Base-by-base conservation (phyloP, 2,888 invertebrate genomes). In the Pogonocherus hispidulus region DNA sequence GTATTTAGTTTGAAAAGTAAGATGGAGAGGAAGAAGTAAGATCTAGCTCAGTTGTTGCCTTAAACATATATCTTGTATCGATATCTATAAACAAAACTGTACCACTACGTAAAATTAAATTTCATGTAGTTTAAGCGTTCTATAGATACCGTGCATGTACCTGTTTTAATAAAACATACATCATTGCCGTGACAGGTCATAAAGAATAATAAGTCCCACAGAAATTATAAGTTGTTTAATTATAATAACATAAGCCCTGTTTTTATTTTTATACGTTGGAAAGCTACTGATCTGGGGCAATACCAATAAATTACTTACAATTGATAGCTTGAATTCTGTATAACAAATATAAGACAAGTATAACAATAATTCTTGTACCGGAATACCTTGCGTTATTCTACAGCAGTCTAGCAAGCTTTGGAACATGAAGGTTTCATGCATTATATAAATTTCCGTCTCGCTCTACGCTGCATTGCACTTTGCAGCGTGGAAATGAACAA, bases 301-400 rank as follows among this genome's bases (percentile, higher is more conserved):
- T 72, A 69, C 47, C 66, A 47, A 72, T 72, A 72, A 72, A 72
- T 72, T 64, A 72, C 65, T 63, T 44, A 19, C 66, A 59, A 70
- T 69, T 66, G 70, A 72, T 72, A 64, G 67, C 59, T 59, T 49
- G 49, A 63, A 63, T 73, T 69, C 73, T 70, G 73, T 70, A 69
- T 69, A 71, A 73, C 73, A 73, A 73, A 73, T 73, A 70, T 68
- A 57, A 57, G 49, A 70, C 68, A 68, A 69, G 69, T 67, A 73
- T 70, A 69, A 68, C 56, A 66, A 66, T 68, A 68, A 47, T 68
- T 70, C 72, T 72, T 70, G 63, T 59, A 44, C 49, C 54, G 19
- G 67, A 66, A 66, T 65, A 66, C 44, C 44, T 41, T 60, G 51
- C 51, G 63, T 57, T 57, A 57, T 57, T 41, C 44, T 57, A 66